Evolutionary conservation across 2,888 invertebrate species (phyloP), one percentile per base, ranked within the genome.

Genomic region (Stomorhina lunata): DNA sequence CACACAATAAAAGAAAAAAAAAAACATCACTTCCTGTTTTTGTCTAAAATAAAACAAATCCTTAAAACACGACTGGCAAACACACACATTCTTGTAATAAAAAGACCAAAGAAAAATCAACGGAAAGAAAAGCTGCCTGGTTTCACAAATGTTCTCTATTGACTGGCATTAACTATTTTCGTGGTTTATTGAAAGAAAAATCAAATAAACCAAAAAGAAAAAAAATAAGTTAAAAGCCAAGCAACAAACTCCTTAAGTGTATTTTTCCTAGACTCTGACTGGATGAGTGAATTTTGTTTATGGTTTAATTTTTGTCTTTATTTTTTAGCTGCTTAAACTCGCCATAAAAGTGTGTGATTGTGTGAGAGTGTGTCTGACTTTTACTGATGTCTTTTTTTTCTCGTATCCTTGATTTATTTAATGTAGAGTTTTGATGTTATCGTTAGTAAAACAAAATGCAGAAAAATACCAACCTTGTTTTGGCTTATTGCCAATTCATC

Each of bases 141-240:
- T n/a, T 37, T 68, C 53, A 55, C 75, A 79, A 75, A 79, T 79
- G 71, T 71, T 79, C 59, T 45, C 15, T 50, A 82, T 82, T 82
- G 82, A 82, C 75, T 75, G 71, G 37, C 66, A 79, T 76, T 82
- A 76, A 79, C 75, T 79, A 66, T 72, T 68, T 82, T 82, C 61
- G 82, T 82, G 79, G 82, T 82, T 82, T 82, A 75, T 82, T 82
- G 71, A 66, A 79, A 66, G 53, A 63, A 48, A 61, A 43, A n/a
- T 37, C 12, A 53, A 65, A 57, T 34, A 48, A 22, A 34, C 66
- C 37, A 75, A 0, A 53, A 32, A 37, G n/a, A 50, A 40, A 27
- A 61, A 57, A 20, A 81, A 55, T 34, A 66, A 34, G 29, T 69
- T 69, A 79, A 66, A 79, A 69, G 69, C 61, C 73, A 78, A 69